phyloP scores from a whole-genome alignment of 35 echinoderm and acorn worm species.

The Hemicentrotus pulcherrimus region DNA sequence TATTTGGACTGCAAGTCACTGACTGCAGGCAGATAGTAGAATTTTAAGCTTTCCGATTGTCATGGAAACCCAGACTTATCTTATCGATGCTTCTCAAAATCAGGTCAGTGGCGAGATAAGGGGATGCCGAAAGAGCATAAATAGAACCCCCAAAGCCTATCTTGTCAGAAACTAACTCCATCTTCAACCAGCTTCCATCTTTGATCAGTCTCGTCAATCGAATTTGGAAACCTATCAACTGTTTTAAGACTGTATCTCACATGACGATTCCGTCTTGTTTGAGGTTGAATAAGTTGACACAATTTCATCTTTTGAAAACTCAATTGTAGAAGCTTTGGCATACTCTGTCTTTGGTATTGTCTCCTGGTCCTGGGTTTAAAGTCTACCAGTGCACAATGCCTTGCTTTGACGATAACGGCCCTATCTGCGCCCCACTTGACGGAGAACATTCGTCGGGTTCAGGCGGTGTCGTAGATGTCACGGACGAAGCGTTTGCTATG shows the following conservation, averaged over 20 bases:
- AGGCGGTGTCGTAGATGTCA: not conserved
- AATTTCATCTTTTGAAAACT: not conserved
- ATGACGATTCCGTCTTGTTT: not conserved
- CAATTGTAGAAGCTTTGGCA: not conserved
- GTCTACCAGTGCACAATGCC: not conserved
- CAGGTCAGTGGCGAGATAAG: not conserved
- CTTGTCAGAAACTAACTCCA: not conserved
- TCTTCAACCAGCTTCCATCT: not conserved
- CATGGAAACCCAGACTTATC: not conserved
- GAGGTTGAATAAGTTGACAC: not conserved
- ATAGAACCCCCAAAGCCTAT: not conserved
- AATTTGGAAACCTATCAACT: not conserved
- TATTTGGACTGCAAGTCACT: not conserved
- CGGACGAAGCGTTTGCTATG: not conserved
- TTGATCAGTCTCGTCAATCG: not conserved
- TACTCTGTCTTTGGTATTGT: not conserved
- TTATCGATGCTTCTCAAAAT: not conserved
- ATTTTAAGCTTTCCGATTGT: not conserved
- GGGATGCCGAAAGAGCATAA: not conserved
- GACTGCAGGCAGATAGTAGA: not conserved
- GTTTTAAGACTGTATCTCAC: not conserved
- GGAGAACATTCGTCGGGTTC: not conserved
- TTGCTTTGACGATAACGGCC: constrained; percentile 22
- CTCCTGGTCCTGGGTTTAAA: not conserved
- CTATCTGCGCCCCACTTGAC: not conserved